A percentile compares a stretch with the other conserved stretches of the same genome.
These are phyloP conservation scores for Adela reaumurella DNA, from an alignment of 2,888 invertebrate species.

Conservation along the genomic window DNA sequence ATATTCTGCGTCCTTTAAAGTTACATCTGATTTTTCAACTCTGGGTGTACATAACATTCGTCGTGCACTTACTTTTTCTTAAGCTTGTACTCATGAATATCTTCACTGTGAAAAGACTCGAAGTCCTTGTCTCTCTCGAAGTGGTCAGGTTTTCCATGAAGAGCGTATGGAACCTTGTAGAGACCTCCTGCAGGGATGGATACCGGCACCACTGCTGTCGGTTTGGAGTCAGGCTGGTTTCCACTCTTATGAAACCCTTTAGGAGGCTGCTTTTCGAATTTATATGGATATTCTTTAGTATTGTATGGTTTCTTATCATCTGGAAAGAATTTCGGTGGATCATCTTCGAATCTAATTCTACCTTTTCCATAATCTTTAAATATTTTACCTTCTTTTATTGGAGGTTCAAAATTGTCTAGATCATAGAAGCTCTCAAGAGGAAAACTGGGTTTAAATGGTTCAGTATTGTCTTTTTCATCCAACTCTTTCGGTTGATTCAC, in stretches of 20 bases:
- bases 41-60: constrained; percentile 23
- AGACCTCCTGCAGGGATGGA: constrained; percentile 34
- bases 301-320: background rate
- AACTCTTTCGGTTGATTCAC: constrained; percentile 14
- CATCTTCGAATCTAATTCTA: constrained; percentile 13
- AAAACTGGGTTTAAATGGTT: constrained; percentile 49
- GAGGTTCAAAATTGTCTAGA: constrained; percentile 27
- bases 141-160: constrained; percentile 21
- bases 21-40: constrained; percentile 8
- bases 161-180: constrained; percentile 29
- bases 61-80: constrained; percentile 20
- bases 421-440: constrained; percentile 46
- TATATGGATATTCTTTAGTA: constrained; percentile 24
- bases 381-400: constrained; percentile 21
- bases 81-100: constrained; percentile 20
- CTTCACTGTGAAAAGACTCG: constrained; percentile 20
- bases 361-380: background rate
- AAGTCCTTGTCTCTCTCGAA: constrained; percentile 21
- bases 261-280: constrained; percentile 23
- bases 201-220: constrained; percentile 25
- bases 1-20: constrained; percentile 4
- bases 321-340: constrained; percentile 13
- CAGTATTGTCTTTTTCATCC: constrained; percentile 15
- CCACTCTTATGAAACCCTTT: constrained; percentile 19
- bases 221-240: constrained; percentile 23